Base-by-base conservation (phyloP, 2,113 vertebrate genomes). In the Rhynchomys soricoides region DNA sequence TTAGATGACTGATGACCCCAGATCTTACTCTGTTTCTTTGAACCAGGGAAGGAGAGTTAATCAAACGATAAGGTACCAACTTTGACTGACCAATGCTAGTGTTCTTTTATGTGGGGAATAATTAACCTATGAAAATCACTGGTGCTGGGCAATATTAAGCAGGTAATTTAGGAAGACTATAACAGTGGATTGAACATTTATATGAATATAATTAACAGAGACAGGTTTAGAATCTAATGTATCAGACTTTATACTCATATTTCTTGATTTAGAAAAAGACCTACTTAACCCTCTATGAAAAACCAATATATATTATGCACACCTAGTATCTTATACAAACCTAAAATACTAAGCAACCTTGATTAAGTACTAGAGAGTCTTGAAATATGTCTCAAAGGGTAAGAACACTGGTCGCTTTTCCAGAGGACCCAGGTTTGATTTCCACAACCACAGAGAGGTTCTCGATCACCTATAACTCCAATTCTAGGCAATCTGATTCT, bases 111-210 rank as follows among this genome's bases (percentile, higher is more conserved):
- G 82, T 94, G 86, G 82, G 77, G 82, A 92, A 94, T 97, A 97
- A 97, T 97, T 98, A 97, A 96, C 94, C 95, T 94, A 93, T 97
- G 97, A 97, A 97, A 96, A 95, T 96, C 95, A 96, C 90, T 95
- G 95, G 92, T 96, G 95, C 97, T 93, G 82, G 95, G 93, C 92
- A 96, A 89, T 95, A 94, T 94, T 89, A 95, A 95, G 82, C 40
- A 92, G 62, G 78, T 96, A 96, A 97, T 96, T 97, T 97, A 95
- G 89, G 89, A 86, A 96, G 85, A 95, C 89, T 95, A 64, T 93
- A 89, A 96, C 96, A 96, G 77, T 17, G 55, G 78, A 94, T 68
- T 93, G 90, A 95, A 87, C 86, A 85, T 93, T 95, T 96, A 97
- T 95, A 87, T 97, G 96, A 89, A 95, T 95, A 91, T 96, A 96